Evolutionary conservation across 1,140 invertebrate genomes (phyloP), one percentile per base, ranked within the genome.

Genomic region (Saccostrea echinata): DNA sequence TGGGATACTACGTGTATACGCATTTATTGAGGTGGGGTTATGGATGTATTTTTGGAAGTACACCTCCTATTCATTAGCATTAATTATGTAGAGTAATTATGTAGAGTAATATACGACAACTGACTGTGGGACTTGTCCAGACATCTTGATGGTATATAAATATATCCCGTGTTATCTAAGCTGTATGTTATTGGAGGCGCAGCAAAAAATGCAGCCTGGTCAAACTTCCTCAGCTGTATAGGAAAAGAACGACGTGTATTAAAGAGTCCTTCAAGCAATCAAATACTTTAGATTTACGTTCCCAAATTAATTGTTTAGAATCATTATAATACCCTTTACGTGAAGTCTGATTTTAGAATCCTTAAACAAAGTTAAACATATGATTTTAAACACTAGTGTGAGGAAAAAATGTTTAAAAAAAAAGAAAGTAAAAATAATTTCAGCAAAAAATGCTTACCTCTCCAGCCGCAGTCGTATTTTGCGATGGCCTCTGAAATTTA

Each of bases 81-180:
- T 43, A 43, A 43, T 8, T 43, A n/a, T n/a, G n/a, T n/a, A n/a
- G n/a, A n/a, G n/a, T 43, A 1, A 43, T 43, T 2, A 57, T 57
- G 4, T 12, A 57, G 55, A 21, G 18, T 18, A 61, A 21, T 21
- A 57, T n/a, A n/a, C 21, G 55, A 61, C 18, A 21, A 76, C 68
- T 76, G 27, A 76, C 68, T 35, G 68, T 76, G 24, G 24, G 68
- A 76, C 13, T 76, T 76, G 68, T 76, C 68, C 68, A 27, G 68
- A 76, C 68, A 76, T 27, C 27, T 82, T 2, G 93, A 90, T 21
- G 94, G 94, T 35, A 95, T 88, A 84, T 95, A 95, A 13, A 94
- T 88, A 84, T 92, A 95, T 51, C 94, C 94, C 33, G 84, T 88
- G n/a, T 64, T 91, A 82, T 94, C 94, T 92, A 95, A 93, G 81